Base-by-base conservation (phyloP, 2,888 invertebrate species). In the Idaea dimidiata region DNA sequence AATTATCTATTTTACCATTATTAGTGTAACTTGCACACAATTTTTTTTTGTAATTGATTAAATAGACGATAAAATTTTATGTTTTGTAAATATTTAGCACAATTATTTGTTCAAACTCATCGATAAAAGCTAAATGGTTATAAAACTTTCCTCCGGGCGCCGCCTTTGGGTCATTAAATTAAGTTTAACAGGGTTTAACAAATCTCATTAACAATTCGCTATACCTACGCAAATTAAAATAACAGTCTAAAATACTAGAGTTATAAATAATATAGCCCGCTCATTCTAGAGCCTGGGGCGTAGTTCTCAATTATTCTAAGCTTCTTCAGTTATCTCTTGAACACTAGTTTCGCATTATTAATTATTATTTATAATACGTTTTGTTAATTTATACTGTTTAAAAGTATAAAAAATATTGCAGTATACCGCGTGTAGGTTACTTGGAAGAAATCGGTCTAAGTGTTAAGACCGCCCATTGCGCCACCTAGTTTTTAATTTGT, bases 281-380 rank as follows among this genome's bases (percentile, higher is more conserved):
- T 57, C 54, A 54, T 63, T 57, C 63, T 7, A 61, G 60, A 63
- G 66, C 79, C 76, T 53, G 64, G 54, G 74, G 80, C 78, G 63
- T 66, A 72, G 75, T 76, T 74, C 74, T 77, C 77, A 77, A 81
- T 81, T 76, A 77, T 72, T 68, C 7, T 43, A 68, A 71, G 79
- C 80, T 81, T 79, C 81, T 79, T 81, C 80, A 81, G 79, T 63
- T 66, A 66, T 73, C 70, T 63, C 72, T 59, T 66, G 62, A 43
- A 43, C 43, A 43, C 14, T 43, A 43, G 10, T 43, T 43, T 10
- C 43, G 10, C 43, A 10, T 43, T 10, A 7, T 1, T 33, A 33
- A 4, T 10, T 32, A 32, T 32, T 32, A n/a, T n/a, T n/a, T n/a
- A n/a, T n/a, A n/a, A n/a, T n/a, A n/a, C n/a, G n/a, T n/a, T n/a